Evolutionary conservation across 2,888 invertebrate genomes (phyloP), one percentile per base, ranked within the genome.

Genomic region (Drosophila prostipennis): DNA sequence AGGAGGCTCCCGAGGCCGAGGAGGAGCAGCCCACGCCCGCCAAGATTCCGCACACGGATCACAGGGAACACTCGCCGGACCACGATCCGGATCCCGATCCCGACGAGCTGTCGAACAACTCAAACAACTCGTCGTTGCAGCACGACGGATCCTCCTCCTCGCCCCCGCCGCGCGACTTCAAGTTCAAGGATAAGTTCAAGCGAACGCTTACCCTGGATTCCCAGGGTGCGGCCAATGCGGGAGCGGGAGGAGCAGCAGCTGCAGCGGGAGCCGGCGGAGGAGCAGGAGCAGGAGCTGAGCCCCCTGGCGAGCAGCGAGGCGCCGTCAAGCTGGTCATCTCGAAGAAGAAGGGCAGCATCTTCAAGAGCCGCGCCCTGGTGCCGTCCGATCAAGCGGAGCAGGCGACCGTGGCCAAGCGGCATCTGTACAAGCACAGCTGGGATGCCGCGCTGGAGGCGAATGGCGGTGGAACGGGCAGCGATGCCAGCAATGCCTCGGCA

Each of bases 341-440:
- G 2, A 96, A 95, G 90, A 97, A 96, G 91, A 97, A 97, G 90
- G 97, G 97, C 49, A 97, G 97, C 84, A 97, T 97, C 90, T 97
- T 97, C 89, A 97, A 97, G 89, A 96, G 96, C 88, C 94, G 97
- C 64, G 95, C 95, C 13, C 91, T 95, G 75, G 94, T 95, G 14
- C 87, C 84, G 1, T 87, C 90, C n/a, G 90, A 90, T 43, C 89
- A 90, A 63, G 93, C 89, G 2, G 89, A 91, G 61, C 85, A 90
- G 54, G 86, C 73, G 94, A 94, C 59, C 92, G 94, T 68, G 95
- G 79, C 96, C 85, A 96, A 97, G 91, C 93, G 96, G 52, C 96
- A 96, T 63, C 92, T 97, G 37, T 98, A 98, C 90, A 96, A 95
- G 91, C 97, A 98, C 92, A 97, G 97, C 91, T 98, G 97, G 97